phyloP scores from a whole-genome alignment of 2,888 invertebrate genomes.

The Lapara coniferarum region DNA sequence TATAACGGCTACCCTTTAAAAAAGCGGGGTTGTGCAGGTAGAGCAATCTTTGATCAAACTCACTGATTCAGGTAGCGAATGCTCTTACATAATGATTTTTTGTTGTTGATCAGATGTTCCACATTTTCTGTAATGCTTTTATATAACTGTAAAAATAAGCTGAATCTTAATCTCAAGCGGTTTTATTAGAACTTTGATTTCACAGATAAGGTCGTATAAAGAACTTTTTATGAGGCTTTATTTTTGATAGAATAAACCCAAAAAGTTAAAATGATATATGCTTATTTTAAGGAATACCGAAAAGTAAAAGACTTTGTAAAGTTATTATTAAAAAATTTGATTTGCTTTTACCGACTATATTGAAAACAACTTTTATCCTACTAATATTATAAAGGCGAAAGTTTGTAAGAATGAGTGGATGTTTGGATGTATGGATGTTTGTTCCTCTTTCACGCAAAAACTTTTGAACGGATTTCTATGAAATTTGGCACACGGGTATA shows the following conservation, averaged over 20 bases:
- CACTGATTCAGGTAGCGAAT: slow-evolving; percentile 67
- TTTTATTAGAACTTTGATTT: slow-evolving; percentile 30
- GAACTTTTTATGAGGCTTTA: neutral
- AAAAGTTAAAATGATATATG: neutral
- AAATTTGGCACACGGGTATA: no score
- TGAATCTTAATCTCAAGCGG: slow-evolving; percentile 32
- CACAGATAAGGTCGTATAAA: slow-evolving; percentile 19
- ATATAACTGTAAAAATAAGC: slow-evolving; percentile 64
- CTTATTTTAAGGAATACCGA: neutral
- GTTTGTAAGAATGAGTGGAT: no score
- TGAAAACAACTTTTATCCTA: no score
- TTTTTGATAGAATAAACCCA: neutral
- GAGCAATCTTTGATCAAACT: slow-evolving; percentile 71
- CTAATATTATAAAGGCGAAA: no score
- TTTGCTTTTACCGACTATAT: neutral
- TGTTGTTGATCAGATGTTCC: slow-evolving; percentile 58
- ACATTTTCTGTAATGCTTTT: slow-evolving; percentile 54
- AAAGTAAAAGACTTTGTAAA: neutral
- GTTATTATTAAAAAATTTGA: neutral
- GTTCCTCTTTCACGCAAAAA: no score
- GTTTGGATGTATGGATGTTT: no score
- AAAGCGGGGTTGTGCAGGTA: slow-evolving; percentile 77
- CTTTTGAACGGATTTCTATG: no score
- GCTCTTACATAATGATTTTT: slow-evolving; percentile 64
- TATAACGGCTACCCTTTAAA: slow-evolving; percentile 76